These are phyloP conservation scores for Trichechus manatus DNA, from an alignment of 2,113 vertebrate species.

Conservation along the genomic window DNA sequence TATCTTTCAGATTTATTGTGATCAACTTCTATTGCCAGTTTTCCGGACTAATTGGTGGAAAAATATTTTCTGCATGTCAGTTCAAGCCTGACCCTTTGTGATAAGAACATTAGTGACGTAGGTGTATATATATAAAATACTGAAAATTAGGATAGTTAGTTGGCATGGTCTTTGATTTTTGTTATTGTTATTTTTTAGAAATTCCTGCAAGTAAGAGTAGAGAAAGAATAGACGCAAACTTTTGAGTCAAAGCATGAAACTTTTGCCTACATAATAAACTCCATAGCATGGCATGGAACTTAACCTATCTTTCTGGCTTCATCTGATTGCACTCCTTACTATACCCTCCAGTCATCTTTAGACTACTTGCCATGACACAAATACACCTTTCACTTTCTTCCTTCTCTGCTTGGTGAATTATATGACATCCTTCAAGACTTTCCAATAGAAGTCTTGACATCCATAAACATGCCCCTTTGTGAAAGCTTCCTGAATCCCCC, in stretches of 20 bases:
- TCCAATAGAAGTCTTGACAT: background rate
- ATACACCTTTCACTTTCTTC: background rate
- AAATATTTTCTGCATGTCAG: background rate
- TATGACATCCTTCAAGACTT: background rate
- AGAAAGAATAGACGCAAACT: background rate
- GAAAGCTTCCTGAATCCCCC: background rate
- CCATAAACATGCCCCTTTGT: background rate
- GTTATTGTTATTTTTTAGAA: background rate
- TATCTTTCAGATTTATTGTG: background rate
- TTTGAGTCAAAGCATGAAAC: background rate
- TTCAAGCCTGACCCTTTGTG: background rate
- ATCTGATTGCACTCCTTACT: background rate
- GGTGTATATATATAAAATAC: background rate
- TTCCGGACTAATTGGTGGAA: background rate
- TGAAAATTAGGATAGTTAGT: background rate
- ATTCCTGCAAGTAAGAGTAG: background rate
- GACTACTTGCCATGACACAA: background rate
- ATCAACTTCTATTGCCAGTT: background rate
- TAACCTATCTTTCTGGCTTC: background rate
- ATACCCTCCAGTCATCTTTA: background rate
- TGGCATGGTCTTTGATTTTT: background rate
- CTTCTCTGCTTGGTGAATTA: background rate
- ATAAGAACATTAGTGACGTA: background rate
- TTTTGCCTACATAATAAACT: background rate
- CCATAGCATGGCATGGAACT: background rate